A percentile compares a stretch with the other conserved stretches of the same genome.
These are phyloP conservation scores for Trogon surrucura DNA, from an alignment of 2,113 vertebrate species.

Conservation along the genomic window DNA sequence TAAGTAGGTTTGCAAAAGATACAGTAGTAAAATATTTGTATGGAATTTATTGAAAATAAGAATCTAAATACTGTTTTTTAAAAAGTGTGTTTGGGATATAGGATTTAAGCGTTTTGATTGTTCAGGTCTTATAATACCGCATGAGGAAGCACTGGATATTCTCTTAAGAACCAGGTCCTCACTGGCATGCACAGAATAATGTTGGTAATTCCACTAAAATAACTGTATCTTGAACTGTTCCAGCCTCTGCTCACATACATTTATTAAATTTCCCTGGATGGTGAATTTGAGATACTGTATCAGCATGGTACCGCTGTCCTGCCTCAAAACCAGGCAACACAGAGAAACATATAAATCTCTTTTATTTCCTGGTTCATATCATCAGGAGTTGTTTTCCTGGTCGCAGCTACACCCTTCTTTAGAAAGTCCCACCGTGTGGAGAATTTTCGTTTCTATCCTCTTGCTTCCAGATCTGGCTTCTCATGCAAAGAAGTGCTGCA, in stretches of 20 bases:
- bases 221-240: neutral
- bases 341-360: neutral
- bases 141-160: neutral
- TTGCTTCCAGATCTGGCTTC: neutral
- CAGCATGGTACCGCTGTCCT: neutral
- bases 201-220: neutral
- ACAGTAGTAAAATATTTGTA: neutral
- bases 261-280: neutral
- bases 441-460: neutral
- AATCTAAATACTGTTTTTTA: neutral
- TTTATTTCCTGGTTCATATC: fast-evolving
- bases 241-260: neutral
- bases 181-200: neutral
- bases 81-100: neutral
- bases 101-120: neutral
- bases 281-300: neutral
- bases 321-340: neutral
- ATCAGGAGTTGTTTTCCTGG: neutral
- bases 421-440: neutral
- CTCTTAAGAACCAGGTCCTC: neutral
- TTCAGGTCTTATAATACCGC: neutral
- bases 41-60: neutral
- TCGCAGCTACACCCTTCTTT: fast-evolving
- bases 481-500: neutral
- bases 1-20: neutral